phyloP scores from a whole-genome alignment of 2,113 vertebrate species.

The Mohoua ochrocephala region DNA sequence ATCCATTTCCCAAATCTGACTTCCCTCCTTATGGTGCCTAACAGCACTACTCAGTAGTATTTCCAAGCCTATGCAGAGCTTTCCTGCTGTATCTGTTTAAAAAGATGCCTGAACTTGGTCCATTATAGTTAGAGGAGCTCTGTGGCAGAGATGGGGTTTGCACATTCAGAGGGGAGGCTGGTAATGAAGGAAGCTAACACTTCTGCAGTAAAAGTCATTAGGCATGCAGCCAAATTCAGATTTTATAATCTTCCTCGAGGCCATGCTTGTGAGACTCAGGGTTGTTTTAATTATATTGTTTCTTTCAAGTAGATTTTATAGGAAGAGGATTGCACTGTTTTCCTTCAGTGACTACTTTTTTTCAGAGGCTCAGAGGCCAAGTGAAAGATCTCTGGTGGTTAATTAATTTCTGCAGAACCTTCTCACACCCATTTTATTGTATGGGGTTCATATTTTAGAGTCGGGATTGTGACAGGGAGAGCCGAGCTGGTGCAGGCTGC shows the following conservation, averaged over 20 bases:
- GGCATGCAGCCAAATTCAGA: slow-evolving; percentile 75
- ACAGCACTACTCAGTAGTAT: not conserved
- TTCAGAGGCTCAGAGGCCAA: not conserved
- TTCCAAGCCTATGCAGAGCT: not conserved
- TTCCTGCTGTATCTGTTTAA: not conserved
- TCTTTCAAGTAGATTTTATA: slow-evolving; percentile 70
- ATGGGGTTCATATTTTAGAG: not conserved
- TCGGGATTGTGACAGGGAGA: not conserved
- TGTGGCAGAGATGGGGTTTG: not conserved
- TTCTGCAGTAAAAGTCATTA: slow-evolving; percentile 27
- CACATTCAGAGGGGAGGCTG: not conserved
- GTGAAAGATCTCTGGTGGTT: not conserved
- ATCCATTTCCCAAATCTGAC: not conserved
- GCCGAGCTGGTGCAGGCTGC: not conserved
- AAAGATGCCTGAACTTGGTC: not conserved
- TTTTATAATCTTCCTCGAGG: slow-evolving; percentile 76
- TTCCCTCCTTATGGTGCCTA: not conserved
- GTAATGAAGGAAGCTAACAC: not conserved
- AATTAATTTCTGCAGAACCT: not conserved
- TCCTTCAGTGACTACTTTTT: not conserved
- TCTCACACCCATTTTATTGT: not conserved
- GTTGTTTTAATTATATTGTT: slow-evolving; percentile 72
- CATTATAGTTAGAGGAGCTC: not conserved
- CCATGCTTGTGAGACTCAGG: slow-evolving; percentile 65
- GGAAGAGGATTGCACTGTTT: not conserved